Percentiles rank a stretch among this genome's conserved stretches.
Conservation (phyloP, 2,888 invertebrate species). For the Scaeva pyrastri region DNA sequence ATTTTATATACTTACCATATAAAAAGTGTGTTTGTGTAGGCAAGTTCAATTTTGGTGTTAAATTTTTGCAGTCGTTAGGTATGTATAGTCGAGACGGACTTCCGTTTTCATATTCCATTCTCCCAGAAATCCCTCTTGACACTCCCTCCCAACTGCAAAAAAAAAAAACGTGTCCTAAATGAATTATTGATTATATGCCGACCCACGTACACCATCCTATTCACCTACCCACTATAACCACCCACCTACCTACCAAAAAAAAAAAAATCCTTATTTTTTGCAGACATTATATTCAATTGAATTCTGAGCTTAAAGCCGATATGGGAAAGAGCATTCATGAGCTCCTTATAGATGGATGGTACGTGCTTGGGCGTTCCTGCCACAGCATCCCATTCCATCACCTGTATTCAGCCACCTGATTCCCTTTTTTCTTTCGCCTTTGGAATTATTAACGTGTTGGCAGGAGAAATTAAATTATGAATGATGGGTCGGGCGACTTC, state of each 20-base stretch:
- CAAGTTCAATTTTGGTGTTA: background rate
- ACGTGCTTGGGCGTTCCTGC: conserved; percentile 27
- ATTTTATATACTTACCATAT: background rate
- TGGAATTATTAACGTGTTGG: conserved; percentile 40
- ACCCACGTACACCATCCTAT: conserved; percentile 13
- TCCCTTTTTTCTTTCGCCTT: conserved; percentile 35
- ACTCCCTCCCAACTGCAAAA: background rate
- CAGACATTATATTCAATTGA: conserved; percentile 55
- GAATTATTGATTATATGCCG: conserved; percentile 67
- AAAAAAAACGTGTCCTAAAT: conserved; percentile 28
- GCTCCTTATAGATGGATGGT: conserved; percentile 31
- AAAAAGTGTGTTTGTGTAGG: background rate
- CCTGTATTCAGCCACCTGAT: conserved; percentile 36
- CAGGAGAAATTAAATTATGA: conserved; percentile 69
- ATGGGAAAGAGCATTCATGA: conserved; percentile 7
- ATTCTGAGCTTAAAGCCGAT: conserved; percentile 20
- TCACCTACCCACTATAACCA: no score
- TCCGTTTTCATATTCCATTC: conserved; percentile 4
- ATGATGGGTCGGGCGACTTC: conserved; percentile 52
- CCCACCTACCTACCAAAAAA: background rate
- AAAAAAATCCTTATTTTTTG: conserved; percentile 20
- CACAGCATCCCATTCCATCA: background rate
- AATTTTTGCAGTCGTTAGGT: conserved; percentile 40
- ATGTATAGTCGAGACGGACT: conserved; percentile 1
- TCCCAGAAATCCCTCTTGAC: background rate